Base-by-base conservation (phyloP, 2,888 invertebrate species). In the Elaeidobius kamerunicus region DNA sequence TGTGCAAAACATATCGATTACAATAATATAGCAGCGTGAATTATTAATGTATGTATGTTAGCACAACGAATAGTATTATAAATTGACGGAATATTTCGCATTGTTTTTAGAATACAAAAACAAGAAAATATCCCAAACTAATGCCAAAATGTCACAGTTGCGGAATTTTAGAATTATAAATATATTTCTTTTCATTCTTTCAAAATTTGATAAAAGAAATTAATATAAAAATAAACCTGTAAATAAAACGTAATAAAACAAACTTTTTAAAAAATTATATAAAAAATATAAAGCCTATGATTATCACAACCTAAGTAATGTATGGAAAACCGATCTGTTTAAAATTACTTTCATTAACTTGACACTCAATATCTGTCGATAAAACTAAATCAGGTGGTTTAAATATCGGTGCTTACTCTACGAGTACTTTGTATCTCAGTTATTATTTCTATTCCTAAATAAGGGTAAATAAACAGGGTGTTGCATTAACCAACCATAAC, bases 1-100 rank as follows among this genome's bases (percentile, higher is more conserved):
- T 44, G 51, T 51, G 51, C 51, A 51, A 51, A 51, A 15, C 36
- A 43, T 50, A 51, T 51, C n/a, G n/a, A n/a, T 18, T 43, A 28
- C 17, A 18, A 15, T 6, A 34, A 40, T 43, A 50, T 30, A 40
- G 20, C 23, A 20, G 40, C 17, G 48, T 48, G 23, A n/a, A 40
- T 27, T 30, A 20, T 32, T 7, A 48, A 41, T 43, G 11, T 11
- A 30, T 30, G 30, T 30, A 30, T 30, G 12, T 12, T n/a, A 30
- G 11, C 4, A 9, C 12, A 7, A 4, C 11, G 11, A 6, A 9
- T 12, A 30, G 11, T 30, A 30, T 30, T 30, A n/a, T 9, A 11
- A 7, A 30, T 30, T 30, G 11, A 30, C 30, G 12, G 11, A 12
- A 30, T 12, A 30, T 30, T n/a, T n/a, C 12, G 3, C 9, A 30